These are phyloP conservation scores for Drosophila neoperkinsi DNA, from an alignment of 2,888 invertebrate species.

Conservation along the genomic window DNA sequence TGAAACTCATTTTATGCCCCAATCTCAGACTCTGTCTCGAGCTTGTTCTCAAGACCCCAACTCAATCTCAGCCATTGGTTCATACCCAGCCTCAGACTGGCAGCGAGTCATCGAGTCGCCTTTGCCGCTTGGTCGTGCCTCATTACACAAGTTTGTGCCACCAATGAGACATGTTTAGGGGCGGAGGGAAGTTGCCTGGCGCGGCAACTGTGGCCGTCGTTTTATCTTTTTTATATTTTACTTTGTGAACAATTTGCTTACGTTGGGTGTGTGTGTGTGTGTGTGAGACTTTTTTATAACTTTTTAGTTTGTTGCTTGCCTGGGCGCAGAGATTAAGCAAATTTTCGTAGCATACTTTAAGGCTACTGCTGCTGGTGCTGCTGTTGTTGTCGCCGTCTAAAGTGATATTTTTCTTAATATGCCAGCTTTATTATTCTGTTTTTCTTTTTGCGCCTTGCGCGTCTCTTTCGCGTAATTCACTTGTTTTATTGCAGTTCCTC, in stretches of 20 bases:
- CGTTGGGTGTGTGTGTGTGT: conserved; percentile 15
- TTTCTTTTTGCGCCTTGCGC: conserved; percentile 47
- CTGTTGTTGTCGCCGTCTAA: conserved; percentile 45
- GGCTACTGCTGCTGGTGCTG: conserved; percentile 27
- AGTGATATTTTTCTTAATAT: conserved; percentile 68
- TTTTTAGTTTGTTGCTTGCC: conserved; percentile 70
- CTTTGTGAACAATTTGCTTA: conserved; percentile 69
- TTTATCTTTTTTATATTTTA: conserved; percentile 59
- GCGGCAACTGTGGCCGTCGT: conserved; percentile 33
- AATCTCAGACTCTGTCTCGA: conserved; percentile 32
- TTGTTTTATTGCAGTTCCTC: conserved; percentile 76
- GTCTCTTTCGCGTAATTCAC: conserved; percentile 62
- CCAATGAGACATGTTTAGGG: conserved; percentile 35
- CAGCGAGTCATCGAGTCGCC: conserved; percentile 48
- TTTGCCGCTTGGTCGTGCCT: conserved; percentile 46
- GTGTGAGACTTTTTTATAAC: conserved; percentile 68
- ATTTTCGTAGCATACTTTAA: conserved; percentile 62
- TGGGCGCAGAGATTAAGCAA: conserved; percentile 69
- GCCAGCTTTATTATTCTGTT: conserved; percentile 73
- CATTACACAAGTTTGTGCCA: conserved; percentile 71
- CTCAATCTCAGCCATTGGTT: conserved; percentile 17
- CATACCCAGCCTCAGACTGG: conserved; percentile 5
- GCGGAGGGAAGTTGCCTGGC: background rate
- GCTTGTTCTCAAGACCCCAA: conserved; percentile 9
- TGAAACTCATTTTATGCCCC: conserved; percentile 56